These are phyloP conservation scores for Ascaphus truei DNA, from an alignment of 2,113 vertebrate genomes.

Conservation along the genomic window DNA sequence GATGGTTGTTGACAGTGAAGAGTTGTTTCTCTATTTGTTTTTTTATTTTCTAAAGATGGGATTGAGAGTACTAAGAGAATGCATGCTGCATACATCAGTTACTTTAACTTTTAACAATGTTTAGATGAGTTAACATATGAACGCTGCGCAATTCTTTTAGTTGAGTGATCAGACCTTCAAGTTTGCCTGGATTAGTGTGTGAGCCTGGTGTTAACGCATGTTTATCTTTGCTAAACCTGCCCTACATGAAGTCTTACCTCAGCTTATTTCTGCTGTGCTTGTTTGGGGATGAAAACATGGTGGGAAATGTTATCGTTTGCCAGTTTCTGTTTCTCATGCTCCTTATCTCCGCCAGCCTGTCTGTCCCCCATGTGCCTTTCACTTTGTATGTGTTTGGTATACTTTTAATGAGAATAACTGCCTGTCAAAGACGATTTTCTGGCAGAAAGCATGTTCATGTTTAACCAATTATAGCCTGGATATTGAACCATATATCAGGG, in stretches of 20 bases:
- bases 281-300: neutral
- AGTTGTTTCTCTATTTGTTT: too few species aligned
- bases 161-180: neutral
- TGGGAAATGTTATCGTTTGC: conserved; percentile 17
- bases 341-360: neutral
- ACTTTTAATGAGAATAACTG: neutral
- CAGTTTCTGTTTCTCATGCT: conserved; percentile 28
- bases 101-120: too few species aligned
- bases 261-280: neutral
- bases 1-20: too few species aligned
- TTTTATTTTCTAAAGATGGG: too few species aligned
- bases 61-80: too few species aligned
- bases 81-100: too few species aligned
- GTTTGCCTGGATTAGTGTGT: too few species aligned
- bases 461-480: neutral
- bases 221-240: neutral
- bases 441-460: neutral
- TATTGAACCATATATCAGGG: too few species aligned
- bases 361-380: neutral
- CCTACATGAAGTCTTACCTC: neutral
- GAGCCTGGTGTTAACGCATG: neutral
- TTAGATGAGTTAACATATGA: neutral
- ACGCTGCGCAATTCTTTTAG: neutral
- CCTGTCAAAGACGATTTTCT: neutral
- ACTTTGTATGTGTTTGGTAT: neutral